Evolutionary conservation across 1,140 invertebrate genomes (phyloP), one percentile per base, ranked within the genome.

Genomic region (Drosophila malerkotliana): DNA sequence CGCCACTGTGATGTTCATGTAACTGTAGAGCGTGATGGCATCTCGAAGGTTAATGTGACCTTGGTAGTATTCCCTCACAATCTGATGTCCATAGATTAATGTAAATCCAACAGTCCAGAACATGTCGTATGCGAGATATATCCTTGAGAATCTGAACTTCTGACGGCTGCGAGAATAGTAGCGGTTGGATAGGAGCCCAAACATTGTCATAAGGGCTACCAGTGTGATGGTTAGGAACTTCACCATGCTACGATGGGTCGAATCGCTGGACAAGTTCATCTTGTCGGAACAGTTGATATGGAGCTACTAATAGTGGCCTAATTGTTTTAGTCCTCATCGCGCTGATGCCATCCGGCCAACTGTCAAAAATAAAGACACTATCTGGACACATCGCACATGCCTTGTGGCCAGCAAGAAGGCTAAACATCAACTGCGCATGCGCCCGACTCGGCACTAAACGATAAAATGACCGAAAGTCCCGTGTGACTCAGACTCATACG

Each of bases 1-100:
- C 0, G 82, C 69, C 45, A 90, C 74, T 0, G 51, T 59, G 0
- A 88, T 67, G 57, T 90, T 90, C 85, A 91, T 87, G 47, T 88
- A 91, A 39, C 74, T 64, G 32, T 90, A 88, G 1, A 91, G 37
- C 4, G 76, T 83, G 5, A 72, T 74, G 7, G 79, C 85, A 53
- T 91, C 83, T 5, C 69, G 71, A 5, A 90, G 56, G 68, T 88
- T 76, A 1, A 91, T 49, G 15, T 77, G 34, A 0, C 72, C 54
- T 8, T 51, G 72, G 4, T 12, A 41, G 44, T 68, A 77, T 6
- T 91, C 90, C 21, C 56, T 24, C 32, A 82, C 66, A 9, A 91
- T 76, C 39, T 81, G 64, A 1, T 54, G 44, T 0, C 68, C 61
- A 26, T 91, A 91, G 7, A 81, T 60, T 6, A 41, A 61, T 21